Evolutionary conservation across 2,888 invertebrate genomes (phyloP).

Genomic region (Tolmerus cingulatus): DNA sequence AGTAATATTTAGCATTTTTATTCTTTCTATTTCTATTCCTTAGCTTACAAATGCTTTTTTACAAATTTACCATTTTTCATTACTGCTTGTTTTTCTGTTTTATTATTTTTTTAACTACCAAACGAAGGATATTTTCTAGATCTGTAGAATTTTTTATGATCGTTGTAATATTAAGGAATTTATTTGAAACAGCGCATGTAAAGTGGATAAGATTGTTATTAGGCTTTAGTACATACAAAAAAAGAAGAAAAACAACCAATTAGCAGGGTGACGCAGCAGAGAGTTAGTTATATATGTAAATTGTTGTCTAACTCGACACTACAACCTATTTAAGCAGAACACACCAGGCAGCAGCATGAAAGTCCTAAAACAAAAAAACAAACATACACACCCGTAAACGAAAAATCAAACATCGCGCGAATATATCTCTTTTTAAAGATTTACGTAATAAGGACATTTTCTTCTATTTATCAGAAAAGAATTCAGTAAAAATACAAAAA

Average conservation of each 20-base stretch:
- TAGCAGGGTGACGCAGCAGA: neutral
- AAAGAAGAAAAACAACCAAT: neutral
- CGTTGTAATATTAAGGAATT: neutral
- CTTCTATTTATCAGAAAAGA: conserved; percentile 27
- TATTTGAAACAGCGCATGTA: neutral
- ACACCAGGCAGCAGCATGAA: neutral
- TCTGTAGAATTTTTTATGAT: neutral
- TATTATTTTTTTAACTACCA: neutral
- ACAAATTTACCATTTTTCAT: neutral
- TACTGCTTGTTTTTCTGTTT: neutral
- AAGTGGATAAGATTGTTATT: neutral
- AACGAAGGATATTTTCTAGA: neutral
- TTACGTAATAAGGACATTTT: conserved; percentile 8
- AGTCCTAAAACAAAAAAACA: neutral
- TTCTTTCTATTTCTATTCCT: neutral
- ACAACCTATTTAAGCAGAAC: neutral
- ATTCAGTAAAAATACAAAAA: conserved; percentile 2
- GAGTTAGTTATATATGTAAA: neutral
- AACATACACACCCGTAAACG: neutral
- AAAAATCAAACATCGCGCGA: neutral
- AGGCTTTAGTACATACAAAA: neutral
- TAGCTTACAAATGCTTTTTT: neutral
- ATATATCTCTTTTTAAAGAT: conserved; percentile 12
- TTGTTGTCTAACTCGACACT: neutral
- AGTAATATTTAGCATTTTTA: neutral